Evolutionary conservation across 2,797 vertebrate species (phyloP).

Genomic region (Onychomys leucogaster): DNA sequence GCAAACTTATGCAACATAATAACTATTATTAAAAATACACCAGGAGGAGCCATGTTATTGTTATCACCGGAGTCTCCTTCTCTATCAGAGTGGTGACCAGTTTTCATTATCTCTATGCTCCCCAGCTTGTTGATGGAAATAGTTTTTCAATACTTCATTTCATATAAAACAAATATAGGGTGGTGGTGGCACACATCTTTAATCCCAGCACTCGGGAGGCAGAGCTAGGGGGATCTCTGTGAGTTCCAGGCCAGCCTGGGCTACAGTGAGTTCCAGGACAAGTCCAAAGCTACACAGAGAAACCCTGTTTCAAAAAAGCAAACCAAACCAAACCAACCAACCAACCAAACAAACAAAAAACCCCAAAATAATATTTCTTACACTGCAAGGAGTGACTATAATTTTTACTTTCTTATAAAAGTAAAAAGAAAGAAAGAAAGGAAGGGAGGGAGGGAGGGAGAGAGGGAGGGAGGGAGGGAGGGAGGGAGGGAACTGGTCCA

Average conservation of each 20-base stretch:
- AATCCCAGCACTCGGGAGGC: too few relatives aligned
- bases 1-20: neutral
- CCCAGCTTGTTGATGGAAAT: neutral
- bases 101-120: constrained; percentile 23
- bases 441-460: too few relatives aligned
- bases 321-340: too few relatives aligned
- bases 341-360: too few relatives aligned
- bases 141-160: constrained; percentile 24
- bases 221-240: too few relatives aligned
- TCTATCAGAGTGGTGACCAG: neutral
- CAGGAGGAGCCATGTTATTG: neutral
- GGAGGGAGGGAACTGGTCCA: neutral
- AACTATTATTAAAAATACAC: neutral
- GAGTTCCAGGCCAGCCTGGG: too few relatives aligned
- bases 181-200: too few relatives aligned
- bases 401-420: constrained; percentile 49
- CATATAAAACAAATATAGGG: neutral
- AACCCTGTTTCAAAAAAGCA: too few relatives aligned
- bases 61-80: neutral
- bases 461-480: too few relatives aligned
- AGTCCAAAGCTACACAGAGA: too few relatives aligned
- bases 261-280: too few relatives aligned
- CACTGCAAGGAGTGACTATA: neutral
- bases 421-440: too few relatives aligned
- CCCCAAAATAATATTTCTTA: neutral